These are phyloP conservation scores for Sitta carolinensis DNA, from an alignment of 2,797 vertebrate species.

Conservation along the genomic window DNA sequence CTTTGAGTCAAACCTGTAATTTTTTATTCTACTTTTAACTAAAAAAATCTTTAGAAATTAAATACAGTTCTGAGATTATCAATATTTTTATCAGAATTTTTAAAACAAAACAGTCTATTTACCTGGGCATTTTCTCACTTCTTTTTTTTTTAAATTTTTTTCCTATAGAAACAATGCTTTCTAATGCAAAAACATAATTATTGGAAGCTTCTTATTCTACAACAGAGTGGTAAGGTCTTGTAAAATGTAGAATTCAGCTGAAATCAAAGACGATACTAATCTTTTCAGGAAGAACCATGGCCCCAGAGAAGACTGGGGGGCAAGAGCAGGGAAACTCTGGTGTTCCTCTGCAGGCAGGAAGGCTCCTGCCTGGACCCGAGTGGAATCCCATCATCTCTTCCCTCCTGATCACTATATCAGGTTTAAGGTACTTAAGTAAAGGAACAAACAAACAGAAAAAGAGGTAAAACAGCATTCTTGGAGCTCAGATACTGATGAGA, in stretches of 20 bases:
- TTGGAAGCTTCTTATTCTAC: background rate
- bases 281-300: background rate
- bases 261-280: background rate
- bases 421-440: constrained; percentile 25
- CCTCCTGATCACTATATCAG: background rate
- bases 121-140: background rate
- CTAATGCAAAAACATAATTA: background rate
- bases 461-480: background rate
- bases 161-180: background rate
- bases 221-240: background rate
- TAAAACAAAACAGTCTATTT: background rate
- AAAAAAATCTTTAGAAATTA: background rate
- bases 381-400: background rate
- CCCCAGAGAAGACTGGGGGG: accelerated
- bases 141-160: background rate
- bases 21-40: background rate
- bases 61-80: background rate
- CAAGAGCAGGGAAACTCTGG: background rate
- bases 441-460: constrained; percentile 30
- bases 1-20: background rate
- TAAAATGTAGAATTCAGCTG: background rate
- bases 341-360: background rate
- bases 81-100: background rate
- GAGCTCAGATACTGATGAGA: background rate
- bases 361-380: background rate